Evolutionary conservation across 1,140 invertebrate species (phyloP), one percentile per base, ranked within the genome.

Genomic region (Akabosia matsudoensis): DNA sequence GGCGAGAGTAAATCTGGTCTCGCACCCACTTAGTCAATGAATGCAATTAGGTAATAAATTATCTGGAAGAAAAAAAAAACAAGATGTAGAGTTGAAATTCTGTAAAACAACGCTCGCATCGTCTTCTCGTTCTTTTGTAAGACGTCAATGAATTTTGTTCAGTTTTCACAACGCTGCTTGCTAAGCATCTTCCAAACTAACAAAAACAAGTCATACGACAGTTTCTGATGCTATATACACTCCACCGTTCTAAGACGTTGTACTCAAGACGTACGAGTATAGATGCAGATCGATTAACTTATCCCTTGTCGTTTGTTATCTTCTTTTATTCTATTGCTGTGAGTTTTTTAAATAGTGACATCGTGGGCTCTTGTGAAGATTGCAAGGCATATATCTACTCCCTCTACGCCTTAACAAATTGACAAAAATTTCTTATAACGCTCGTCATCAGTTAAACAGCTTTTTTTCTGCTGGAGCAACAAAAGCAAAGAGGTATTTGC

Each of bases 21-120:
- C 61, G 61, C 61, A 67, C 61, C 61, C 61, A 67, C 61, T 67
- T 73, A 76, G 71, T 56, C 75, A 76, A 77, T 74, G 74, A 77
- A 74, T 77, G 67, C 76, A 74, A 77, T 77, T 77, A 77, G 76
- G 73, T 64, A 74, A 77, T 77, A 77, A 77, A 77, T 77, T 74
- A 37, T 37, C 76, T 13, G n/a, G n/a, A 37, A 45, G 3, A 7
- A 30, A 67, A 28, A 10, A 10, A 7, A 7, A 24, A 22, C 54
- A 10, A 10, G 54, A 56, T 24, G 10, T 3, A 13, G 22, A 7
- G 7, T 45, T 56, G 13, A 3, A 56, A 56, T 56, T 22, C 54
- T 22, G 14, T 56, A 24, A 56, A 56, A 56, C 54, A 56, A 56
- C 54, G 14, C 54, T 56, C 37, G 37, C 18, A 10, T 45, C 37